Conservation (phyloP, 1,140 invertebrate species). For the Orchesella cincta region DNA sequence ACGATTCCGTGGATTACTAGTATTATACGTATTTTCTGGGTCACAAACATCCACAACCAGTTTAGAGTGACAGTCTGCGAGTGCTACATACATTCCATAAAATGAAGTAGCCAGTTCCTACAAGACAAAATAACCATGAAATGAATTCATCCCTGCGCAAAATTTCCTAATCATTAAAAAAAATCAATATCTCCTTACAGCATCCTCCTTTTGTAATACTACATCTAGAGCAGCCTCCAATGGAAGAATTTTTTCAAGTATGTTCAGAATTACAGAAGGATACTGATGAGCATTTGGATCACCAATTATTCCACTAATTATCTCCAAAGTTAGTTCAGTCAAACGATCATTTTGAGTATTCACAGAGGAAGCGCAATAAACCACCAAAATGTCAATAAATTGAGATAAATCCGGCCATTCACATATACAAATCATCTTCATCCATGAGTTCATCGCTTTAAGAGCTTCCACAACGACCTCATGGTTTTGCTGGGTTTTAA, state of each 20-base stretch:
- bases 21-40: conserved; percentile 36
- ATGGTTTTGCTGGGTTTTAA: conserved; percentile 37
- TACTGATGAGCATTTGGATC: conserved; percentile 46
- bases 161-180: neutral
- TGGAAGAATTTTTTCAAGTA: conserved; percentile 47
- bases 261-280: conserved; percentile 39
- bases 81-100: conserved; percentile 46
- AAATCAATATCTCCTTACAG: conserved; percentile 36
- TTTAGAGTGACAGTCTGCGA: conserved; percentile 48
- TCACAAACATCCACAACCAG: conserved; percentile 48
- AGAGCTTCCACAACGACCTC: conserved; percentile 43
- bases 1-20: conserved; percentile 42
- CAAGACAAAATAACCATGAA: neutral
- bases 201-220: conserved; percentile 38
- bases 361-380: conserved; percentile 31
- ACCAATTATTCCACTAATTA: conserved; percentile 44
- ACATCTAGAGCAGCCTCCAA: conserved; percentile 42
- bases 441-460: conserved; percentile 47
- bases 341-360: conserved; percentile 39
- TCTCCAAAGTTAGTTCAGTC: conserved; percentile 43
- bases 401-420: conserved; percentile 40
- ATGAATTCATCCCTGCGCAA: neutral
- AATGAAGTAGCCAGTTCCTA: conserved; percentile 47
- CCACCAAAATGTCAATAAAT: conserved; percentile 40
- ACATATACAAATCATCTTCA: conserved; percentile 47